Evolutionary conservation across 2,888 invertebrate genomes (phyloP).

Genomic region (Myopa testacea): DNA sequence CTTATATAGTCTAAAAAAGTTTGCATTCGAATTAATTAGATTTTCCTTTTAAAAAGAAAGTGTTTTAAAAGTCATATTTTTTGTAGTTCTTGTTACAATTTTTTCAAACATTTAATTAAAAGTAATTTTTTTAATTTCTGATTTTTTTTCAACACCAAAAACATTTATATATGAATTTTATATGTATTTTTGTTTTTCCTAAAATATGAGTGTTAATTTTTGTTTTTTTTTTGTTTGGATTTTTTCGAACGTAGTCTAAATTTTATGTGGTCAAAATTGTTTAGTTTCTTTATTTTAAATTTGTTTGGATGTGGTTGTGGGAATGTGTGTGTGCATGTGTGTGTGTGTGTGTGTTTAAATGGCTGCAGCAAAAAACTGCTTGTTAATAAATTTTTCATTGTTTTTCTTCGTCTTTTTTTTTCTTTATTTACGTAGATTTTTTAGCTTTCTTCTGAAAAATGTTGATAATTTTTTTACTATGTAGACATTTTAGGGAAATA

Average conservation of each 20-base stretch:
- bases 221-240: not conserved
- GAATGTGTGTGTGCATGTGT: not conserved
- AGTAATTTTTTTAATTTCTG: constrained; percentile 41
- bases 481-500: too few relatives aligned
- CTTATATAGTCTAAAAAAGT: not conserved
- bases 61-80: constrained; percentile 47
- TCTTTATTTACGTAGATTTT: too few relatives aligned
- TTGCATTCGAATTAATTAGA: not conserved
- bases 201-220: constrained; percentile 8
- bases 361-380: too few relatives aligned
- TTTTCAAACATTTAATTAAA: constrained; percentile 50
- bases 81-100: constrained; percentile 37
- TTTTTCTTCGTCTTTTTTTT: too few relatives aligned
- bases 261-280: not conserved
- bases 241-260: not conserved
- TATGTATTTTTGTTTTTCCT: not conserved
- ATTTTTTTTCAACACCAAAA: constrained; percentile 55
- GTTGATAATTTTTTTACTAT: too few relatives aligned
- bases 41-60: constrained; percentile 43
- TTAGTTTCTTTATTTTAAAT: constrained; percentile 35
- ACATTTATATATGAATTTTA: constrained; percentile 40
- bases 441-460: too few relatives aligned
- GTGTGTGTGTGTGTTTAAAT: too few relatives aligned
- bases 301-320: constrained; percentile 15
- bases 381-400: too few relatives aligned